Percentiles rank a stretch among this genome's conserved stretches.
Conservation (phyloP, 2,888 invertebrate species). For the Silvanus unidentatus region DNA sequence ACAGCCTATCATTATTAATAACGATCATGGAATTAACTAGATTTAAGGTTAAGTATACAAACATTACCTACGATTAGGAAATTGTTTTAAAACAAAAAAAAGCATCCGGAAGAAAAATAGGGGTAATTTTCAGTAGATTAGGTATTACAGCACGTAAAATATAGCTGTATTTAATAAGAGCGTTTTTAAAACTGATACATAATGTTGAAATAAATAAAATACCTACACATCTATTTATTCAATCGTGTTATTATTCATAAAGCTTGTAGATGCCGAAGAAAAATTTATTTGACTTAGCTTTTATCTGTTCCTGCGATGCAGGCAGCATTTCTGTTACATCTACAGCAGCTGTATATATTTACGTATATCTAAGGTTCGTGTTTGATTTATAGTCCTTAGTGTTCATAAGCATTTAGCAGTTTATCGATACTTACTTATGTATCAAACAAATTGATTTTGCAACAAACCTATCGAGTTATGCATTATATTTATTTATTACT, state of each 20-base stretch:
- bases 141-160: no score
- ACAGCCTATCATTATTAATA: conserved; percentile 1
- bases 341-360: background rate
- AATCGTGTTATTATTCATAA: background rate
- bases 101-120: background rate
- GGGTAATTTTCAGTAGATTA: background rate
- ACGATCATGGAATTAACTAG: background rate
- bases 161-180: no score
- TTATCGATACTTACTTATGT: conserved; percentile 1
- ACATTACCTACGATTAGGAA: background rate
- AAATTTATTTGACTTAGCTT: background rate
- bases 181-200: no score
- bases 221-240: no score
- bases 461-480: background rate
- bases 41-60: background rate
- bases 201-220: no score
- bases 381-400: background rate
- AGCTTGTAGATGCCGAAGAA: background rate
- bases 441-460: conserved; percentile 1
- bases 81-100: background rate
- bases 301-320: no score
- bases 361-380: background rate
- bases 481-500: conserved; percentile 1
- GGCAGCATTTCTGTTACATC: background rate
- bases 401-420: conserved; percentile 1